Percentiles rank a stretch among this genome's conserved stretches.
These are phyloP conservation scores for Equus quagga DNA, from an alignment of 2,113 vertebrate genomes.

Conservation along the genomic window DNA sequence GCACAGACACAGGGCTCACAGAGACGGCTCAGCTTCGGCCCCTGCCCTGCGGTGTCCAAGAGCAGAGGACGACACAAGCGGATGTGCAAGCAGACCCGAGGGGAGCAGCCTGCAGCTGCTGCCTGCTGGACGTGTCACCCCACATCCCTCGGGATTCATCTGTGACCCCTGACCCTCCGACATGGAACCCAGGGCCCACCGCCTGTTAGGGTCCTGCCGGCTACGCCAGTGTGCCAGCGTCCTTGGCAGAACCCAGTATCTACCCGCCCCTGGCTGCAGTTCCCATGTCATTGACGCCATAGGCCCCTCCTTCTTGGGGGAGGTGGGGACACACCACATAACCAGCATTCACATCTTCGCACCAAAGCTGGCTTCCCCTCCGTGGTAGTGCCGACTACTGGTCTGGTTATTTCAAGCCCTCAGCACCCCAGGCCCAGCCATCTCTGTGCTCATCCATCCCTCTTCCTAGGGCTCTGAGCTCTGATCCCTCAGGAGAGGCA, in stretches of 20 bases:
- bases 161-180: rapidly evolving
- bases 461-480: not conserved
- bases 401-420: too few species aligned
- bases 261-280: not conserved
- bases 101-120: too few species aligned
- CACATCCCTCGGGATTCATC: not conserved
- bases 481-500: not conserved
- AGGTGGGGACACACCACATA: rapidly evolving
- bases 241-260: not conserved
- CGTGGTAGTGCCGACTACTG: rapidly evolving
- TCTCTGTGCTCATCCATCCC: rapidly evolving
- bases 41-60: not conserved
- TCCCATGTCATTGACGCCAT: rapidly evolving
- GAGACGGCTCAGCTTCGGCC: not conserved
- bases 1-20: rapidly evolving
- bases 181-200: not conserved
- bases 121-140: not conserved
- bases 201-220: not conserved
- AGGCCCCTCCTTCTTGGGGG: not conserved
- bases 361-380: too few species aligned
- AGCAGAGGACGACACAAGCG: not conserved
- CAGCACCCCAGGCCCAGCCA: too few species aligned
- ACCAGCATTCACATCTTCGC: too few species aligned
- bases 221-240: not conserved
- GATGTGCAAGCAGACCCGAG: not conserved